Base-by-base conservation (phyloP, 2,888 invertebrate species). In the Teleogryllus oceanicus region DNA sequence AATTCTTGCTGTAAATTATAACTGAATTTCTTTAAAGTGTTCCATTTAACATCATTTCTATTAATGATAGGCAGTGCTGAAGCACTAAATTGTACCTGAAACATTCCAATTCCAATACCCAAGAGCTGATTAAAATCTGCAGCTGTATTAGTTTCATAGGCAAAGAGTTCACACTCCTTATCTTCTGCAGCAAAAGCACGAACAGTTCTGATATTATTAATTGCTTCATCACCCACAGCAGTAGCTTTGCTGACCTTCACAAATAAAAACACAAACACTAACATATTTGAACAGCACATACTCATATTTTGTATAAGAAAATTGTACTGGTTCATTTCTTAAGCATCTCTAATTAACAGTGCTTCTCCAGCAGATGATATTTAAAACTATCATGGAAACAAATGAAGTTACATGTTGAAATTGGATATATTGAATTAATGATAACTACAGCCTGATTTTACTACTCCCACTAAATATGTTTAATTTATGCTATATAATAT, bases 161-260 rank as follows among this genome's bases (percentile, higher is more conserved):
- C 89, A 88, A 93, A 96, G 84, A 92, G 88, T 82, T 90, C 89
- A 82, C 90, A 89, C 87, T 98, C 98, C 82, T 92, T 91, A 80
- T 93, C 92, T 87, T 99, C 98, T 88, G 96, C 96, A 0, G 97
- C 97, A 88, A 98, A 97, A 18, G 97, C 94, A 83, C 97, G 89
- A 0, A 99, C 98, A 2, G 98, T 98, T 78, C 97, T 90, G 83
- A 99, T 94, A 87, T 98, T 98, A 74, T 95, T 92, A 80, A 99
- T 89, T 3, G 97, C 97, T 88, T 98, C 98, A 86, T 97, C 97
- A 18, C 96, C 96, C 74, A 97, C 93, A 1, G 94, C 91, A 0
- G 96, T 96, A 0, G 97, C 92, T 85, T 93, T 94, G 83, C 97
- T 95, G 82, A 93, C 89, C 94, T 96, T 85, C 50, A 85, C 84